Base-by-base conservation (phyloP, 2,797 vertebrate species). In the Naso thynnoides region DNA sequence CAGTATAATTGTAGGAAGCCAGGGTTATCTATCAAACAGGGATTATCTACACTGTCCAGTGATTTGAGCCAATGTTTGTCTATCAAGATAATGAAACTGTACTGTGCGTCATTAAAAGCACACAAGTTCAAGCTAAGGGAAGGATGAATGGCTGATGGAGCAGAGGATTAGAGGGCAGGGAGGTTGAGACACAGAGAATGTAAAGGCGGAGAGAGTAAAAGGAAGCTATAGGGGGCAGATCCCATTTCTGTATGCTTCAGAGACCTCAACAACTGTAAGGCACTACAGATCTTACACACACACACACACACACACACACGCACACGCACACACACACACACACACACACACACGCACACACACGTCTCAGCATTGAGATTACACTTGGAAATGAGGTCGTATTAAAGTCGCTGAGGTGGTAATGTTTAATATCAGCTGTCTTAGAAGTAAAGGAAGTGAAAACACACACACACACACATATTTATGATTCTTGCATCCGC, bases 331-430 rank as follows among this genome's bases (percentile, higher is more conserved):
- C 13, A 23, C 26, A 33, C 19, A 56, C 66, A 59, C 64, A 23
- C 52, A 76, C 27, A 27, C 48, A 60, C n/a, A 76, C 39, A 39
- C 44, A 57, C n/a, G 47, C 39, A 36, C 33, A 50, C 66, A 77
- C 48, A 59, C 13, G 8, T 29, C 50, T 76, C 56, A 68, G 74
- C 61, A 64, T 31, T 79, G 59, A 86, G 63, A 87, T 87, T 88
- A 83, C 74, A 76, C 80, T 91, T 89, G 89, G 78, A 91, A 92
- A 93, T 91, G 52, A 89, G 78, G 33, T 78, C 48, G 60, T 78
- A 91, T 91, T 91, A 90, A 85, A 88, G 76, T 83, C 79, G 91
- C 74, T 86, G 85, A 92, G 84, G 83, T 89, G 85, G 85, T 90
- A 85, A 91, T 89, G 76, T 82, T 90, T 91, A 84, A 90, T 88